These are phyloP conservation scores for Halictus ligatus DNA, from an alignment of 2,888 invertebrate genomes.

Conservation along the genomic window DNA sequence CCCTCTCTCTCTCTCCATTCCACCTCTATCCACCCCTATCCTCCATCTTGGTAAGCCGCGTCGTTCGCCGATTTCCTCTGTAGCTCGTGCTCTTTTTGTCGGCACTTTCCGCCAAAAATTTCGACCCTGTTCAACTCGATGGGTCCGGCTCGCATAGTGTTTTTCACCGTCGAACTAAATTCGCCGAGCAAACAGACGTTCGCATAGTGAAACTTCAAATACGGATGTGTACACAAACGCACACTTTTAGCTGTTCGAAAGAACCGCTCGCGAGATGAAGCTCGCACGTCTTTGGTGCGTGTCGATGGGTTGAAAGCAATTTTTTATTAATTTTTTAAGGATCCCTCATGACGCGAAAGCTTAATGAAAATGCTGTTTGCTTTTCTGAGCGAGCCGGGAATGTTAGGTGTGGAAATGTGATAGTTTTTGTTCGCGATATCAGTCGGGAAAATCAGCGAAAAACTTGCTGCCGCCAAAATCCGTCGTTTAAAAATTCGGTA, in stretches of 20 bases:
- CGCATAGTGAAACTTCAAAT: neutral
- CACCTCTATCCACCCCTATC: neutral
- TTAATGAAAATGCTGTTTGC: no score
- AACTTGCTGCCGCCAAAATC: no score
- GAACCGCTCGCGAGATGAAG: neutral
- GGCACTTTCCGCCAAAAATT: neutral
- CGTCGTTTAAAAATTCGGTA: neutral
- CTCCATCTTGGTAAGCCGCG: slow-evolving; percentile 9
- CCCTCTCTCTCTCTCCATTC: neutral
- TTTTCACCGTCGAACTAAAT: neutral
- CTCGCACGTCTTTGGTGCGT: neutral
- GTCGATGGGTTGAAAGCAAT: neutral
- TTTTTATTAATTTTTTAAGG: no score
- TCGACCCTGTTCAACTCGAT: neutral
- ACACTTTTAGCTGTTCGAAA: neutral
- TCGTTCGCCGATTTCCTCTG: neutral
- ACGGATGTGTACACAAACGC: neutral
- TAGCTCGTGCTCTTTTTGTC: neutral
- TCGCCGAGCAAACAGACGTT: neutral
- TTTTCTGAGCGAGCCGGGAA: no score
- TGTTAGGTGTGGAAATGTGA: no score
- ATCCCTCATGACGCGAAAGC: no score
- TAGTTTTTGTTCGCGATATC: no score
- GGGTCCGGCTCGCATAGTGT: neutral
- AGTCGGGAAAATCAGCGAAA: no score